These are phyloP conservation scores for Machaerirhynchus nigripectus DNA, from an alignment of 2,113 vertebrate species.

Conservation along the genomic window DNA sequence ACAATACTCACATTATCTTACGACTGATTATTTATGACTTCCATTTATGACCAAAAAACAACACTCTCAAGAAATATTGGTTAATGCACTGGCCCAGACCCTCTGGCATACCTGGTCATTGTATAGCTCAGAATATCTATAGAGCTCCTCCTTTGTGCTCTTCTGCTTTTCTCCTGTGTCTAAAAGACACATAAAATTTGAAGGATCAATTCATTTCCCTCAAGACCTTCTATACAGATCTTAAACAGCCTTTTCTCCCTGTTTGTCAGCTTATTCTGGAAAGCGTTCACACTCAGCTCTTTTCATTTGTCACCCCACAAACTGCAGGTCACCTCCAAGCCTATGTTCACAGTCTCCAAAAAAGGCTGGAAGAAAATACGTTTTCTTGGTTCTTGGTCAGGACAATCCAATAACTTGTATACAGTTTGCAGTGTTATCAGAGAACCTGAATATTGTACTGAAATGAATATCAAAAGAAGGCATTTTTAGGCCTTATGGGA, in stretches of 20 bases:
- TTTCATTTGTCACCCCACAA: neutral
- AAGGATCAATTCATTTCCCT: neutral
- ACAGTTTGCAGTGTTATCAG: neutral
- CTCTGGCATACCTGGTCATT: neutral
- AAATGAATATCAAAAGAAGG: neutral
- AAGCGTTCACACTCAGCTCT: neutral
- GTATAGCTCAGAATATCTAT: neutral
- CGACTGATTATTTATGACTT: neutral
- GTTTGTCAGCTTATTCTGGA: neutral
- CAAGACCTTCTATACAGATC: neutral
- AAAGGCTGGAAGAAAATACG: neutral
- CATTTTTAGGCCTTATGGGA: neutral
- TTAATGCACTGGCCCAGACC: neutral
- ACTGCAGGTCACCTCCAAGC: neutral
- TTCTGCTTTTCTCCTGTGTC: neutral
- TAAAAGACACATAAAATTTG: neutral
- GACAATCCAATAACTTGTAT: neutral
- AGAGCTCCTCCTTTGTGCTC: neutral
- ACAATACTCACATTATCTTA: neutral
- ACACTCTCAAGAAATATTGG: neutral
- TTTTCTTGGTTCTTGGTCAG: neutral
- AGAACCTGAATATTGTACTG: neutral
- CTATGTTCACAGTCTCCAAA: rapidly evolving
- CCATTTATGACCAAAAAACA: neutral
- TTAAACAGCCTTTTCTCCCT: neutral